Conservation (phyloP, 2,113 vertebrate genomes). For the Mohoua ochrocephala region DNA sequence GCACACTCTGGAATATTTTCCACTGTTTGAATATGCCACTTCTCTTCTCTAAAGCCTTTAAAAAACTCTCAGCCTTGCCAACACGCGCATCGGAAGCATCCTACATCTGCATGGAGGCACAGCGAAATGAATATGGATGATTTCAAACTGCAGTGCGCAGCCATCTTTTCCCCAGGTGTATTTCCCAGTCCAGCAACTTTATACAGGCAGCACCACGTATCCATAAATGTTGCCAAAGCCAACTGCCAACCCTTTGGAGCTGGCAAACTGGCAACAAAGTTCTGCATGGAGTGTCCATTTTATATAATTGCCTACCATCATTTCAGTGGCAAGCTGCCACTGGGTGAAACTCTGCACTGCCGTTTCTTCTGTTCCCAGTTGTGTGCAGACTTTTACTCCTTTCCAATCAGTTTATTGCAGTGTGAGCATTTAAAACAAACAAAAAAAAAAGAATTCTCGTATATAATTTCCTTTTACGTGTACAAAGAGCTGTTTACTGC, state of each 20-base stretch:
- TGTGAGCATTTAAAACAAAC: not conserved
- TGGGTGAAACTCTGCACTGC: not conserved
- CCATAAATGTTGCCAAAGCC: not conserved
- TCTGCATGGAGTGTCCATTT: not conserved
- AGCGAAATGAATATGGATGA: not conserved
- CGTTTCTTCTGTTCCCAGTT: not conserved
- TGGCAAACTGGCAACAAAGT: not conserved
- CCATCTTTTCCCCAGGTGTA: not conserved
- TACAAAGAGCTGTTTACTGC: not conserved
- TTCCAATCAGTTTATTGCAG: not conserved
- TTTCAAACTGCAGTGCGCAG: not conserved
- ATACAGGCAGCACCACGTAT: not conserved
- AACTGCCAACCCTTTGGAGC: not conserved
- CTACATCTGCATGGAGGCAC: not conserved
- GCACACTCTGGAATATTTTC: not conserved
- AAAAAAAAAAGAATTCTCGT: not conserved
- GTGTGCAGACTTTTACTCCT: not conserved
- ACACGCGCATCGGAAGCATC: not conserved
- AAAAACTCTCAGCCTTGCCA: not conserved
- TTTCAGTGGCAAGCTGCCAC: not conserved
- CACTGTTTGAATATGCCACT: not conserved
- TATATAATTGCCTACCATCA: not conserved
- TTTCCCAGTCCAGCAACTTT: not conserved
- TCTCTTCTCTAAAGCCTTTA: not conserved
- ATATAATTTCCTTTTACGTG: not conserved